Evolutionary conservation across 2,113 vertebrate species (phyloP).

Genomic region (human (Homo sapiens)): DNA sequence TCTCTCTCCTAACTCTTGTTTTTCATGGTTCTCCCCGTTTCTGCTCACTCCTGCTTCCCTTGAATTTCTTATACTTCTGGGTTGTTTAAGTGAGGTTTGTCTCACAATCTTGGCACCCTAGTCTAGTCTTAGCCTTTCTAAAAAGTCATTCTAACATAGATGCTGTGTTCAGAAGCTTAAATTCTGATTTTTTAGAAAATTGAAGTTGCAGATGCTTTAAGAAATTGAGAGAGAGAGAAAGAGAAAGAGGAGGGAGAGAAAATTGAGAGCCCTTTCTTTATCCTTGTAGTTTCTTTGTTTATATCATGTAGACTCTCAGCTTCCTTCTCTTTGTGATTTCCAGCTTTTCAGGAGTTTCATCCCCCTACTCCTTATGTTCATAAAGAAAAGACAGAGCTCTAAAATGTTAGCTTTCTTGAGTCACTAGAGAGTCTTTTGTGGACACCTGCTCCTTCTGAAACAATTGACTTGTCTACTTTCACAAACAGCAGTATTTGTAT

Average conservation of each 20-base stretch:
- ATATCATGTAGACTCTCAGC: not conserved
- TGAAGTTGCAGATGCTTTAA: not conserved
- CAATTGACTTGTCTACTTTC: not conserved
- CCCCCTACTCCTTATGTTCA: not conserved
- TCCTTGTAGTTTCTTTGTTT: not conserved
- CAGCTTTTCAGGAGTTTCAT: not conserved
- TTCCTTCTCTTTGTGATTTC: constrained; percentile 25
- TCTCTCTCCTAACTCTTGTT: not conserved
- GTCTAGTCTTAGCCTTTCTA: not conserved
- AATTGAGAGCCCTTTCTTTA: not conserved
- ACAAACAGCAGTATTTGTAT: constrained; percentile 6
- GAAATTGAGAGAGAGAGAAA: not conserved
- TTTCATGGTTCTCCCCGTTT: not conserved
- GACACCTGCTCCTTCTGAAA: not conserved
- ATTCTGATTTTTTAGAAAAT: not conserved
- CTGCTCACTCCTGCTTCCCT: not conserved
- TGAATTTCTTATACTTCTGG: not conserved
- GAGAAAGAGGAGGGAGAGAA: not conserved
- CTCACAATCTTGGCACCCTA: not conserved
- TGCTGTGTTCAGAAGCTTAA: not conserved
- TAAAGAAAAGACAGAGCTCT: not conserved
- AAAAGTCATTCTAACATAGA: not conserved
- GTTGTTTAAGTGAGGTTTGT: not conserved
- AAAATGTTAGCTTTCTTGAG: constrained; percentile 1
- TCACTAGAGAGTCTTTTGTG: not conserved